phyloP scores from a whole-genome alignment of 2,113 vertebrate species.

The Platysternon megacephalum region DNA sequence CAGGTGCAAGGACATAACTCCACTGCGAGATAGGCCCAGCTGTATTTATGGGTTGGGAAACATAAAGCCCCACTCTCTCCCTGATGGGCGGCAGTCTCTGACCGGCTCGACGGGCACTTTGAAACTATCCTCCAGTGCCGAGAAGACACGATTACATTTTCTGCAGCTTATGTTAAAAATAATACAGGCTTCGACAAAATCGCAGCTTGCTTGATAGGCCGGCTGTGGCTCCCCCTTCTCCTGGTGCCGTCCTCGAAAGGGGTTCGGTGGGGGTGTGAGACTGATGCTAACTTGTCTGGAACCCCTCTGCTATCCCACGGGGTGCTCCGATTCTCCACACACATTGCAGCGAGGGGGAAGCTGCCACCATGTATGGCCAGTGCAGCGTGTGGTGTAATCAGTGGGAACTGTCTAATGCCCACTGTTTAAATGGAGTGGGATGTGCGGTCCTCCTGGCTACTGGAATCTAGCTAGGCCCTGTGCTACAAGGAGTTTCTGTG shows the following conservation, averaged over 20 bases:
- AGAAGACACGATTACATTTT: background rate
- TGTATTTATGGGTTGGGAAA: background rate
- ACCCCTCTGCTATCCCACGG: background rate
- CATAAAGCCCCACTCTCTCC: background rate
- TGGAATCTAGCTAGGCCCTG: background rate
- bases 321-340: background rate
- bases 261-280: background rate
- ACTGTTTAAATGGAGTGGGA: background rate
- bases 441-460: background rate
- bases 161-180: background rate
- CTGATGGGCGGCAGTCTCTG: background rate
- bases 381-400: background rate
- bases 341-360: background rate
- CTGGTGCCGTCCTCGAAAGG: background rate
- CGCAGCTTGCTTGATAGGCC: background rate
- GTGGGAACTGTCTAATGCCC: background rate
- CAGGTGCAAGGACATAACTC: background rate
- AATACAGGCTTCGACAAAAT: conserved; percentile 41
- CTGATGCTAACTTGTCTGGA: background rate
- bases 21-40: background rate
- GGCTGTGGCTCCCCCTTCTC: accelerated
- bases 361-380: background rate
- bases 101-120: background rate
- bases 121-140: background rate
- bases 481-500: background rate